A percentile compares a stretch with the other conserved stretches of the same genome.
Evolutionary conservation across 2,888 invertebrate genomes (phyloP).

Genomic region (Heliconius aoede): DNA sequence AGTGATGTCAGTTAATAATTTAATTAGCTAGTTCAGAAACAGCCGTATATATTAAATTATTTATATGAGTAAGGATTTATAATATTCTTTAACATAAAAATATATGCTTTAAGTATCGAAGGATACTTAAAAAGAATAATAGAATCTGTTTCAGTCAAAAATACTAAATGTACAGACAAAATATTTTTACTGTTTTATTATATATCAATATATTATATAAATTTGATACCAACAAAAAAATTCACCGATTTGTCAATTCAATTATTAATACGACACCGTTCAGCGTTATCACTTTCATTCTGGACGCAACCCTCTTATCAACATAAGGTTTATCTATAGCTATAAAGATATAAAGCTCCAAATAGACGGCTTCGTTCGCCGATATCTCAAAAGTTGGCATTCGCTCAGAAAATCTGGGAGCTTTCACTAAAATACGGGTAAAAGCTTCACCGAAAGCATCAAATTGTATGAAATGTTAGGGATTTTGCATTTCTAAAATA

Average conservation of each 20-base stretch:
- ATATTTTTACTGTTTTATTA: too few species aligned
- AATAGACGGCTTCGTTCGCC: slow-evolving; percentile 35
- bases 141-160: too few species aligned
- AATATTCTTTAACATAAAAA: too few species aligned
- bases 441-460: slow-evolving; percentile 21
- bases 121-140: too few species aligned
- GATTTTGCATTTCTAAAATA: slow-evolving; percentile 11
- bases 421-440: slow-evolving; percentile 38
- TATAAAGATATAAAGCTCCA: slow-evolving; percentile 34
- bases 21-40: too few species aligned
- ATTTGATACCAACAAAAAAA: not conserved
- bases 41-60: too few species aligned
- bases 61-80: too few species aligned
- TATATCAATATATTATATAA: too few species aligned
- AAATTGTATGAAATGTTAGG: slow-evolving; percentile 12
- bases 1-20: too few species aligned
- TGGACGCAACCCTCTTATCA: slow-evolving; percentile 42
- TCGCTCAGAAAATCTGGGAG: slow-evolving; percentile 40
- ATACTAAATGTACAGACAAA: too few species aligned
- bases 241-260: slow-evolving; percentile 7
- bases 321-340: slow-evolving; percentile 39
- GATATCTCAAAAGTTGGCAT: slow-evolving; percentile 42
- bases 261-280: slow-evolving; percentile 14
- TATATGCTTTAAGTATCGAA: too few species aligned
- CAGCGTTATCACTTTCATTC: slow-evolving; percentile 8